Percentiles rank a stretch among this genome's conserved stretches.
Evolutionary conservation across 2,113 vertebrate species (phyloP).

Genomic region (Takifugu bimaculatus): DNA sequence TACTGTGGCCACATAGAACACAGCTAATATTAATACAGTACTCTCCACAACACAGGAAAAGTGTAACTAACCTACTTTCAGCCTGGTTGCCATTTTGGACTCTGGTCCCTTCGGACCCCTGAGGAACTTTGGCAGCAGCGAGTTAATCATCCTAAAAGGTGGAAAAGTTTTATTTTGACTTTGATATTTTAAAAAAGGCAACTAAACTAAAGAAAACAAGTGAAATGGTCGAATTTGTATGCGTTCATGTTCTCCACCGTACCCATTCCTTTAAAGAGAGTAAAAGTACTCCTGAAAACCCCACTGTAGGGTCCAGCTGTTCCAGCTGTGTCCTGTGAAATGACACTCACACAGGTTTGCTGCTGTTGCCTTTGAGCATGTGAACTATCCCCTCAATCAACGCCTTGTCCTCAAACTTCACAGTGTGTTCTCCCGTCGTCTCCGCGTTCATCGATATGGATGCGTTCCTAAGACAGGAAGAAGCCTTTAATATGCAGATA

Average conservation of each 20-base stretch:
- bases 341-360: slow-evolving; percentile 68
- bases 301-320: too few species aligned
- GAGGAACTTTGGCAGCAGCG: slow-evolving; percentile 66
- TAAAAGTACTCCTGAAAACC: too few species aligned
- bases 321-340: background rate
- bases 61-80: slow-evolving; percentile 51
- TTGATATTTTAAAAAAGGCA: background rate
- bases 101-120: slow-evolving; percentile 65
- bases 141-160: slow-evolving; percentile 58
- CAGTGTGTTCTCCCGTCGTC: slow-evolving; percentile 67
- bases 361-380: slow-evolving; percentile 68
- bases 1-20: too few species aligned
- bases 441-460: slow-evolving; percentile 74
- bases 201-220: background rate
- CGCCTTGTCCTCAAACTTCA: slow-evolving; percentile 62
- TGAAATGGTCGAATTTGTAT: background rate
- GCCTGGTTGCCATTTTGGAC: slow-evolving; percentile 64
- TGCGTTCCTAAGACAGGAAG: slow-evolving; percentile 62
- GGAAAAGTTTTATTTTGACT: slow-evolving; percentile 5
- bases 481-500: background rate
- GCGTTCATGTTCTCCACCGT: too few species aligned
- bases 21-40: background rate
- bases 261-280: too few species aligned
- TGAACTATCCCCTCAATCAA: slow-evolving; percentile 68
- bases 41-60: background rate